Base-by-base conservation (phyloP, 1,140 invertebrate genomes). In the Papilio polytes region DNA sequence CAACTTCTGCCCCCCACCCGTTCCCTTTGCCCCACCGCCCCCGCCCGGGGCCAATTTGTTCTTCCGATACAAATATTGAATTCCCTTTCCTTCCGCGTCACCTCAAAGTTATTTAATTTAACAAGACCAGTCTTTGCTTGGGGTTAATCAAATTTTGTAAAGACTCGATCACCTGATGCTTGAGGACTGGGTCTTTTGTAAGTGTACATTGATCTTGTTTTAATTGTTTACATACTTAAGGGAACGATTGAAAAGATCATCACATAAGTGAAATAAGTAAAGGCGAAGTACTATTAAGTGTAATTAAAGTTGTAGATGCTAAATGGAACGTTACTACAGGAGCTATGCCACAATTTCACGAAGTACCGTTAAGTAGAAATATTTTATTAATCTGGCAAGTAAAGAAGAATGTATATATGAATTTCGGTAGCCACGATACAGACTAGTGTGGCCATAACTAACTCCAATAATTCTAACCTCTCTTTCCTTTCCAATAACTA, bases 41-140 rank as follows among this genome's bases (percentile, higher is more conserved):
- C 41, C n/a, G 41, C 70, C 13, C 73, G 15, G 73, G 41, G 18
- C 44, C 44, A 44, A 74, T 74, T 48, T 74, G 73, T 74, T 46
- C 44, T 74, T 74, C 36, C 73, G 41, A 74, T 74, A 46, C 73
- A 74, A 74, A 74, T 74, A 74, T 74, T 74, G 41, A 74, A 74
- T 74, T 74, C 70, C 70, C 31, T 12, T 26, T 72, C 73, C 18
- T 48, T 44, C 15, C n/a, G 53, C 44, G 44, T 74, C 73, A 44
- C 18, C 41, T 44, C 70, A 12, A 48, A 48, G 36, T 74, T 46
- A 48, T 74, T 48, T 44, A 74, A 74, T 74, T 74, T 74, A n/a
- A 44, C 41, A 74, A 74, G 73, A 74, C 8, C 20, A 12, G 20
- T 63, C 59, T 63, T 63, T 63, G 22, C 22, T 63, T 22, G 59